Evolutionary conservation across 2,113 vertebrate species (phyloP), one percentile per base, ranked within the genome.

Genomic region (Promerops cafer): DNA sequence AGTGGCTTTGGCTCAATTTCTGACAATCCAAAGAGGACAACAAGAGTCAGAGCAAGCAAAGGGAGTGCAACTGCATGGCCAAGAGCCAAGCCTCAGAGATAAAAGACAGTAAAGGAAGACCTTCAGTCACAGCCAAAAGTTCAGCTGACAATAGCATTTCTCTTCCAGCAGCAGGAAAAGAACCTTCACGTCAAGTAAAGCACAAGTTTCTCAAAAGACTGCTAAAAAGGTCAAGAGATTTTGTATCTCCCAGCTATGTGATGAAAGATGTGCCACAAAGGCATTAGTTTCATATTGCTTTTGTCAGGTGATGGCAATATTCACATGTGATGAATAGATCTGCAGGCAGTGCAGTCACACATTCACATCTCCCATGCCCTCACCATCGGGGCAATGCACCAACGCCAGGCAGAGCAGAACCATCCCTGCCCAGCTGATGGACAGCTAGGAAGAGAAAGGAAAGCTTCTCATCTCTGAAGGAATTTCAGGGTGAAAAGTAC

Each of bases 151-250:
- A 59, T 1, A 56, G 79, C 37, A 90, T 97, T 95, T 94, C 89
- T 97, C 80, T 78, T 83, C 83, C 60, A 74, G 76, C 33, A 80
- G 69, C 76, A 92, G 76, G 56, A 83, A 92, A 69, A 92, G 89
- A 89, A 89, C 76, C 83, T 93, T 92, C 75, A 94, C 44, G 47
- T 94, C 95, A 95, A 96, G 60, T 47, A 89, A 86, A 90, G 56
- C 86, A 56, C 89, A 94, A n/a, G n/a, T n/a, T n/a, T n/a, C 93
- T 92, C 64, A 60, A 57, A 86, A 93, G 71, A 26, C 77, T 72
- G 84, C 77, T 89, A 64, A 75, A 95, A 94, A 96, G 95, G 95
- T 97, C 90, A 96, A 45, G 59, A 74, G 87, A 87, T 91, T 95
- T 71, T 85, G 9, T 82, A 37, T 75, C 88, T 92, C 85, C 64